phyloP scores from a whole-genome alignment of 2,888 invertebrate species.

The Serrognathus titanus region DNA sequence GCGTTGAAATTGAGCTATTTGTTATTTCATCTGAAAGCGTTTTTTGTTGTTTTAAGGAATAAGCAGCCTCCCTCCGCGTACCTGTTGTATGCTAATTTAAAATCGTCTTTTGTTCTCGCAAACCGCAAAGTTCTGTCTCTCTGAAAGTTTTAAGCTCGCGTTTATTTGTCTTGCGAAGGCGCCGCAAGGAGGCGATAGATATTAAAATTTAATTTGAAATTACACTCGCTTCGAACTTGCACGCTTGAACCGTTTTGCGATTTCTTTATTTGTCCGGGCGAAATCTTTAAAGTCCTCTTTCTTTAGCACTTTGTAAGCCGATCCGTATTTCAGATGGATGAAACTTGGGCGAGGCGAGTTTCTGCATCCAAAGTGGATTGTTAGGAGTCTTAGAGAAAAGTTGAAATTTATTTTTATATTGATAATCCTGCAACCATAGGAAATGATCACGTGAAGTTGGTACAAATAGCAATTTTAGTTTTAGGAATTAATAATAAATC shows the following conservation, averaged over 20 bases:
- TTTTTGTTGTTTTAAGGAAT: slow-evolving; percentile 15
- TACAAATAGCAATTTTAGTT: no score
- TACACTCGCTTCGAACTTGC: slow-evolving; percentile 20
- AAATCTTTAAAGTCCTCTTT: neutral
- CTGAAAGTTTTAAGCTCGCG: slow-evolving; percentile 33
- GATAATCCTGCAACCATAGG: no score
- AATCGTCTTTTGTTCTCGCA: slow-evolving; percentile 36
- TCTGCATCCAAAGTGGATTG: neutral
- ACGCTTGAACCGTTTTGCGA: slow-evolving; percentile 6
- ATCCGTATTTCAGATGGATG: neutral
- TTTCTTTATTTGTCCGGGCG: slow-evolving; percentile 2
- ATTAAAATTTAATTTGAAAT: slow-evolving; percentile 41
- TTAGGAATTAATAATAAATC: no score
- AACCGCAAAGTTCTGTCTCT: slow-evolving; percentile 31
- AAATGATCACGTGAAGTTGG: no score
- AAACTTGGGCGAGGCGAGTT: neutral
- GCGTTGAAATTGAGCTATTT: slow-evolving; percentile 5
- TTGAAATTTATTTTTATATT: no score
- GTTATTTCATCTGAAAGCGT: slow-evolving; percentile 19
- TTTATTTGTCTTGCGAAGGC: slow-evolving; percentile 28
- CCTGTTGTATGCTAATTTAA: slow-evolving; percentile 42
- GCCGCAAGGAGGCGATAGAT: slow-evolving; percentile 28
- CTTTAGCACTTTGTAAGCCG: neutral
- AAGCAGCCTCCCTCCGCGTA: slow-evolving; percentile 18
- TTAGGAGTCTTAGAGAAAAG: neutral